Evolutionary conservation across 1,140 invertebrate genomes (phyloP).

Genomic region (Oncopodura yosiiana): DNA sequence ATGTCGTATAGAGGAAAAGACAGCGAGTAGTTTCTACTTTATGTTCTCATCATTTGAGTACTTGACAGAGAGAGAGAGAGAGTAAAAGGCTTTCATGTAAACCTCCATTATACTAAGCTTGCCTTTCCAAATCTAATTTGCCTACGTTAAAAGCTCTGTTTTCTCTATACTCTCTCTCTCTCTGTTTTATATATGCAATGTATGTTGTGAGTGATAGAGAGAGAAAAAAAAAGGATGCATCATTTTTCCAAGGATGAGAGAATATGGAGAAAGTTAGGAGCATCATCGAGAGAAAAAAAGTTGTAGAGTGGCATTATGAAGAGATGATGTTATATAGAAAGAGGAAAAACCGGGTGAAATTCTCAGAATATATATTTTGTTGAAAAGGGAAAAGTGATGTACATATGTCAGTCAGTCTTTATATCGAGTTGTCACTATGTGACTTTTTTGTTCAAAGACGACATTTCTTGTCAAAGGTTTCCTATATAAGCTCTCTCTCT

Average conservation of each 20-base stretch:
- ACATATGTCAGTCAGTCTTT: too few relatives aligned
- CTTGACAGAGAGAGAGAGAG: slow-evolving; percentile 17
- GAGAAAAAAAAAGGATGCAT: slow-evolving; percentile 3
- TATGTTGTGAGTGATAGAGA: too few relatives aligned
- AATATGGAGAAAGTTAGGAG: slow-evolving; percentile 3
- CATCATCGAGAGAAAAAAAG: neutral
- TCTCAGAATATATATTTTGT: too few relatives aligned
- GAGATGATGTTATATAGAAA: too few relatives aligned
- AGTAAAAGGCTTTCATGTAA: slow-evolving; percentile 38
- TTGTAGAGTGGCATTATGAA: neutral
- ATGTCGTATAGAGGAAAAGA: neutral
- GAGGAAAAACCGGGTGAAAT: too few relatives aligned
- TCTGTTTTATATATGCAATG: slow-evolving; percentile 6
- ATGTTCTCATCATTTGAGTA: slow-evolving; percentile 30
- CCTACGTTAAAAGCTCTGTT: slow-evolving; percentile 38
- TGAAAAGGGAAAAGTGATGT: too few relatives aligned
- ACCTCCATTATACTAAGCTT: slow-evolving; percentile 38
- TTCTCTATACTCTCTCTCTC: slow-evolving; percentile 16
- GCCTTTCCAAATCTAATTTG: slow-evolving; percentile 38
- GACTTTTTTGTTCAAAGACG: too few relatives aligned
- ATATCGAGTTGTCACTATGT: too few relatives aligned
- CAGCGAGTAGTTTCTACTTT: too few relatives aligned
- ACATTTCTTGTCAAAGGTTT: too few relatives aligned
- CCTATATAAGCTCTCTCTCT: too few relatives aligned
- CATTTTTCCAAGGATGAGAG: neutral